Evolutionary conservation across 2,113 vertebrate genomes (phyloP).

Genomic region (Nannospalax galili): DNA sequence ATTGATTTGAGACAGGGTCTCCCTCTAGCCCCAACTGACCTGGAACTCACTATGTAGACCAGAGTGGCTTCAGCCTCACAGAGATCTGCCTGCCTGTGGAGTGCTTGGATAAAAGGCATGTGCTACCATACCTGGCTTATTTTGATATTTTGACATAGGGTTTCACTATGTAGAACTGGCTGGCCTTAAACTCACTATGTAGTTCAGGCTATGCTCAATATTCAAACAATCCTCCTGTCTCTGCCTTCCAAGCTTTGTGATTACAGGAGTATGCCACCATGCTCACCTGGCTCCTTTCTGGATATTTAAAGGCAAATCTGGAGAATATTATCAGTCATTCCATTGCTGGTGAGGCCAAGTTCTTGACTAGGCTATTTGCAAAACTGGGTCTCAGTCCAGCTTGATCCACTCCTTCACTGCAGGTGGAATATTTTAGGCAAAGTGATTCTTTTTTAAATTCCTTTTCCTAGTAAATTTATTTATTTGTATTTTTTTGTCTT

Average conservation of each 20-base stretch:
- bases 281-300: background rate
- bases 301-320: slow-evolving; percentile 19
- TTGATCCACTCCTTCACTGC: background rate
- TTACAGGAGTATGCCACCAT: background rate
- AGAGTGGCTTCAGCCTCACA: background rate
- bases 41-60: background rate
- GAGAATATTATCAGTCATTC: background rate
- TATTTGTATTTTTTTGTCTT: no score
- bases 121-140: no score
- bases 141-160: background rate
- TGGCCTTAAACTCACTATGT: background rate
- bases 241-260: background rate
- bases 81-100: no score
- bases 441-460: background rate
- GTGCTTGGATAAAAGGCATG: no score
- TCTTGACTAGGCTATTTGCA: slow-evolving; percentile 3
- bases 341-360: background rate
- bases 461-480: no score
- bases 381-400: background rate
- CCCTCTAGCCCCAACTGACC: no score
- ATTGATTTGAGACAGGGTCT: background rate
- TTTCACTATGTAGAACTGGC: background rate
- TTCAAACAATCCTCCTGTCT: background rate
- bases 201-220: background rate
- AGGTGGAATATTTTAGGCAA: background rate